Conservation (phyloP, 2,113 vertebrate genomes). For the Drymodes brunneopygia region DNA sequence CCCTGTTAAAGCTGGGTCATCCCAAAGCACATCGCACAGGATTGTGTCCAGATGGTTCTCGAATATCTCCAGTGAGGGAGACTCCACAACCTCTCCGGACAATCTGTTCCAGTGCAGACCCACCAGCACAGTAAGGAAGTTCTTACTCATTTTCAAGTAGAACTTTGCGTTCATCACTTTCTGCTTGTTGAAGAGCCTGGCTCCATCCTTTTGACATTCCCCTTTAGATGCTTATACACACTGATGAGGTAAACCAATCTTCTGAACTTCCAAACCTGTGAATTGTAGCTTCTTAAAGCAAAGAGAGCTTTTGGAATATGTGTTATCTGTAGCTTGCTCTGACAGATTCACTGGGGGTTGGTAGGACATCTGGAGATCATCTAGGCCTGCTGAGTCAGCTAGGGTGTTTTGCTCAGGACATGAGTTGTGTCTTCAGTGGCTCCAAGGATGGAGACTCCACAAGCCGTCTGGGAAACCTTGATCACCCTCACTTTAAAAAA, state of each 20-base stretch:
- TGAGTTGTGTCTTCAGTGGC: neutral
- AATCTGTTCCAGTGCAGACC: neutral
- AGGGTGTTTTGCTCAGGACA: neutral
- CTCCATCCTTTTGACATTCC: neutral
- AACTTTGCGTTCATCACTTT: neutral
- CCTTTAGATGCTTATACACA: neutral
- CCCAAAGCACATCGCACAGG: no score
- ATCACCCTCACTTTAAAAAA: neutral
- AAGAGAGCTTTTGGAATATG: neutral
- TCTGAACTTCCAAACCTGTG: neutral
- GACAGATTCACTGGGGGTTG: rapidly evolving
- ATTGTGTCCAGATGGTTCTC: neutral
- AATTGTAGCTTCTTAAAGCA: neutral
- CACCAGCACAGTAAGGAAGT: neutral
- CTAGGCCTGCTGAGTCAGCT: neutral
- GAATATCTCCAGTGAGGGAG: neutral
- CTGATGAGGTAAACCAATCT: neutral
- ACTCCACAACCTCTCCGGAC: neutral
- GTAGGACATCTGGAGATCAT: neutral
- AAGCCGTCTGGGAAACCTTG: neutral
- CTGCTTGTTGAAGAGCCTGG: neutral
- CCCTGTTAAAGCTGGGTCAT: neutral
- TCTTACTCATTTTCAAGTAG: neutral
- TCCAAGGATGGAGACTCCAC: neutral
- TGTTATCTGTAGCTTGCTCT: neutral